Percentiles rank a stretch among this genome's conserved stretches.
phyloP scores from a whole-genome alignment of 2,113 vertebrate species.

The Choloepus hoffmanni region DNA sequence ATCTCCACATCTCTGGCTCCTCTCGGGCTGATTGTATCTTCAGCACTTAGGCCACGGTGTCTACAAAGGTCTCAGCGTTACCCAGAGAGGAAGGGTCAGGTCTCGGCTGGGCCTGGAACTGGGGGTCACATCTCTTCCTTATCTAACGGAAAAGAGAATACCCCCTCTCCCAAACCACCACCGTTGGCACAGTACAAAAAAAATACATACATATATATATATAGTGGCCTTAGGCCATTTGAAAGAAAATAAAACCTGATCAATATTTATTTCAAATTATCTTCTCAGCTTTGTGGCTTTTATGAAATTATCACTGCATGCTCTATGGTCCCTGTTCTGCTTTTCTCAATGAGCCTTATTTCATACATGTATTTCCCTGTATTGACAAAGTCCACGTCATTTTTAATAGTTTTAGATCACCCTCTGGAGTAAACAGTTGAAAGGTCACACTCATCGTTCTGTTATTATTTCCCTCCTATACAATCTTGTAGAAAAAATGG shows the following conservation, averaged over 20 bases:
- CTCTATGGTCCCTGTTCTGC: not conserved
- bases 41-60: not conserved
- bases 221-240: not conserved
- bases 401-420: not conserved
- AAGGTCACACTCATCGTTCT: not conserved
- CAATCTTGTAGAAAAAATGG: not conserved
- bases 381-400: not conserved
- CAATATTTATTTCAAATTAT: constrained; percentile 40
- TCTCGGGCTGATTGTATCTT: not conserved
- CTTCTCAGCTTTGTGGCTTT: not conserved
- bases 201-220: not conserved
- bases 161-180: not conserved
- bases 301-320: not conserved
- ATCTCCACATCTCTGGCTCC: not conserved
- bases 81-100: not conserved
- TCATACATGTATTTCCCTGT: not conserved
- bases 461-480: not conserved
- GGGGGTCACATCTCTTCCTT: not conserved
- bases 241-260: constrained; percentile 37
- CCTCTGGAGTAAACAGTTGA: not conserved
- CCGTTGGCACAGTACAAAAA: not conserved
- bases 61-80: not conserved
- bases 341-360: not conserved
- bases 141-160: not conserved
- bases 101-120: not conserved